Conservation (phyloP, 2,888 invertebrate species). For the Rhorus exstirpatorius region DNA sequence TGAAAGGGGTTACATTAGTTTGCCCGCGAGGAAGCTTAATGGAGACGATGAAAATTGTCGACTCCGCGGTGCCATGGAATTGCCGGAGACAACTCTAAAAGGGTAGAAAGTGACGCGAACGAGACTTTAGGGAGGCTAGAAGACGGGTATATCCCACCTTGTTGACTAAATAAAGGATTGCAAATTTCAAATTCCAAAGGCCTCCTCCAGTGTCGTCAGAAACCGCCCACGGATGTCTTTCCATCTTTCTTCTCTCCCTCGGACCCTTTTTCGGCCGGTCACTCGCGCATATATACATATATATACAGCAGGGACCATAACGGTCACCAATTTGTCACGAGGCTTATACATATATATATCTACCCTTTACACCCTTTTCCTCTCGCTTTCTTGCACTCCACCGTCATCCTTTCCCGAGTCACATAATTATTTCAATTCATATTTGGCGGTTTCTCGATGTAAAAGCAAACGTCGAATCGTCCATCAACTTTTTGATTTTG, state of each 20-base stretch:
- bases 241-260: conserved; percentile 10
- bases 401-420: conserved; percentile 22
- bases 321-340: conserved; percentile 79
- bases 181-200: conserved; percentile 76
- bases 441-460: conserved; percentile 12
- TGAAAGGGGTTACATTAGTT: conserved; percentile 13
- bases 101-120: conserved; percentile 55
- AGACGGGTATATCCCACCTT: conserved; percentile 78
- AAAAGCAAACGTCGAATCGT: background rate
- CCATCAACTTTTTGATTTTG: background rate
- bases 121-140: conserved; percentile 42
- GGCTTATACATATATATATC: too few species aligned
- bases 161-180: conserved; percentile 85
- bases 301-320: conserved; percentile 63
- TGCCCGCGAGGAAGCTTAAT: conserved; percentile 55
- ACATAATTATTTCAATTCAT: conserved; percentile 43
- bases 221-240: conserved; percentile 53
- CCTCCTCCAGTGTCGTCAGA: conserved; percentile 49
- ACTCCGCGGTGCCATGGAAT: conserved; percentile 44
- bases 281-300: conserved; percentile 47
- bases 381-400: conserved; percentile 17
- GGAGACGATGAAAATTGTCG: conserved; percentile 67
- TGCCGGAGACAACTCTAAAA: conserved; percentile 42
- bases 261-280: conserved; percentile 50
- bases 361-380: conserved; percentile 57